phyloP scores from a whole-genome alignment of 2,888 invertebrate genomes.

The Drosophila demipolita region DNA sequence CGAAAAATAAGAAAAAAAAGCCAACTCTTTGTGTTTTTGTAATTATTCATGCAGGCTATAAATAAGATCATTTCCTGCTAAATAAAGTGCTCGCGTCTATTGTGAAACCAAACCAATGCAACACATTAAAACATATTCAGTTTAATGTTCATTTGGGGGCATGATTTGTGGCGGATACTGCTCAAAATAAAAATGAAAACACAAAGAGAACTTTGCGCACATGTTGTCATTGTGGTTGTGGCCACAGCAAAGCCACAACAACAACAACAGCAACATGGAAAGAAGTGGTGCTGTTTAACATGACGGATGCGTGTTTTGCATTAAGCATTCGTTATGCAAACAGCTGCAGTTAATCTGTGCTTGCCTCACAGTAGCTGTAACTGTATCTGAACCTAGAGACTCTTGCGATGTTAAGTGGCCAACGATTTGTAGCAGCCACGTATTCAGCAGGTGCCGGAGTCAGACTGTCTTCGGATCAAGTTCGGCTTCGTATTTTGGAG shows the following conservation, averaged over 20 bases:
- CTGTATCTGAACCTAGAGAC: constrained; percentile 20
- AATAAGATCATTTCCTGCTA: constrained; percentile 3
- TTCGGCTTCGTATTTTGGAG: constrained; percentile 20
- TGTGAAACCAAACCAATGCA: constrained; percentile 60
- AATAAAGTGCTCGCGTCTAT: constrained; percentile 10
- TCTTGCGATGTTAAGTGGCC: constrained; percentile 58
- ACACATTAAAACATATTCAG: constrained; percentile 17
- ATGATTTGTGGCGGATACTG: constrained; percentile 58
- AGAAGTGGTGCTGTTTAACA: constrained; percentile 47
- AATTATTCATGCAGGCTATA: neutral
- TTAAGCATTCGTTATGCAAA: constrained; percentile 52
- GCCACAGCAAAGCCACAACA: constrained; percentile 11
- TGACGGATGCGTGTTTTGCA: constrained; percentile 65
- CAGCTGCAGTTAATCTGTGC: constrained; percentile 57
- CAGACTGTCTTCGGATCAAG: neutral
- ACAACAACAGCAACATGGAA: constrained; percentile 2
- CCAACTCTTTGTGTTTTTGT: neutral
- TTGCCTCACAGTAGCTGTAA: constrained; percentile 10
- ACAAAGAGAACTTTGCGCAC: constrained; percentile 13
- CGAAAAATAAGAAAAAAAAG: neutral
- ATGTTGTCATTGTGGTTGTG: constrained; percentile 31
- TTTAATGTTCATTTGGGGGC: constrained; percentile 24
- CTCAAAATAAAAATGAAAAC: constrained; percentile 13
- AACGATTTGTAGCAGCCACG: constrained; percentile 51
- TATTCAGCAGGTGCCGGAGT: constrained; percentile 39